These are phyloP conservation scores for Ylistrum balloti DNA, from an alignment of 1,140 invertebrate species.

Conservation along the genomic window DNA sequence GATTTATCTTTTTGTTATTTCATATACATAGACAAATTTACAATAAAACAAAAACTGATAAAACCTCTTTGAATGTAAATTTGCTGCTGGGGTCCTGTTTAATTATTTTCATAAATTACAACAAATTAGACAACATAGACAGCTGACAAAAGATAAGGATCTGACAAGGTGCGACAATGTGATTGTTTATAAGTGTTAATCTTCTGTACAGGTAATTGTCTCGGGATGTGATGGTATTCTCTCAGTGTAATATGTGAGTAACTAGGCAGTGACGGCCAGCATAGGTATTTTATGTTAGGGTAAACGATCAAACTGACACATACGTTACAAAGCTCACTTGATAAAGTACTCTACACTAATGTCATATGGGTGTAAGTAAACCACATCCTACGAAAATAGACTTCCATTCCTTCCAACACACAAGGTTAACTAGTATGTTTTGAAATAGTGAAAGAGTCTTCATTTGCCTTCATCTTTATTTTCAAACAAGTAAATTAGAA, in stretches of 20 bases:
- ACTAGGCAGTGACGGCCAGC: not conserved
- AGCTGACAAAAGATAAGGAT: conserved; percentile 4
- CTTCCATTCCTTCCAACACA: not conserved
- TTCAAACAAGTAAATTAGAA: too few species aligned
- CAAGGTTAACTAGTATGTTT: not conserved
- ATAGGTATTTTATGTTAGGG: not conserved
- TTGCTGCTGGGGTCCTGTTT: too few species aligned
- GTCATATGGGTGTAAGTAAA: not conserved
- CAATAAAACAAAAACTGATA: too few species aligned
- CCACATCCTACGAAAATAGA: not conserved
- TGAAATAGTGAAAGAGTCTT: too few species aligned
- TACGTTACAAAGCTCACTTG: not conserved
- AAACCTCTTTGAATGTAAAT: too few species aligned
- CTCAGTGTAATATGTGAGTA: not conserved
- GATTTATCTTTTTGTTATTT: too few species aligned
- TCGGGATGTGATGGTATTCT: not conserved
- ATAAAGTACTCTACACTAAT: not conserved
- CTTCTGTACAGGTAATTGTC: not conserved
- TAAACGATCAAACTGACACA: not conserved
- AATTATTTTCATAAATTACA: not conserved
- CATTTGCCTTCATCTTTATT: too few species aligned
- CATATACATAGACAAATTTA: too few species aligned
- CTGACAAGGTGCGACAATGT: not conserved
- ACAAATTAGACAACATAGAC: not conserved
- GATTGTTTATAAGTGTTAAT: not conserved